A percentile compares a stretch with the other conserved stretches of the same genome.
phyloP scores from a whole-genome alignment of 2,888 invertebrate genomes.

The Diplolepis rosae region DNA sequence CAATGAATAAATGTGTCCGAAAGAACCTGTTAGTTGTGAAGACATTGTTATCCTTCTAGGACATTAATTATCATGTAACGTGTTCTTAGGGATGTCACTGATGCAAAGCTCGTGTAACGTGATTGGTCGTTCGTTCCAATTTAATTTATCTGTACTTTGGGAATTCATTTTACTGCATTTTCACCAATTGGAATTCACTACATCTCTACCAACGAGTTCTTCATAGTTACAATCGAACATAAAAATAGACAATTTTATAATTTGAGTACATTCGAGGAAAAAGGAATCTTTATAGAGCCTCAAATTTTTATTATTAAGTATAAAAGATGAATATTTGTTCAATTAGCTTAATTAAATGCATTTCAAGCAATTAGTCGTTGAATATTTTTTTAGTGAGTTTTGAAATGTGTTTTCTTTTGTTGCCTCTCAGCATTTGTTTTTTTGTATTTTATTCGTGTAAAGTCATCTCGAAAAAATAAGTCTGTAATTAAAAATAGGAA shows the following conservation, averaged over 20 bases:
- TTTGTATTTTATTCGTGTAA: too few relatives aligned
- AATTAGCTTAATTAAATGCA: too few relatives aligned
- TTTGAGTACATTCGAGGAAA: not conserved
- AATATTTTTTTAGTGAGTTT: not conserved
- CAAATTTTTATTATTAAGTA: not conserved
- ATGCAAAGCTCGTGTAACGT: slow-evolving; percentile 5
- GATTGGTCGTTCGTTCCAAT: slow-evolving; percentile 36
- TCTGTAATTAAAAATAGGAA: not conserved
- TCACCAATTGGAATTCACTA: not conserved
- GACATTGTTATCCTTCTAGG: slow-evolving; percentile 5
- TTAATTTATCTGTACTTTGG: slow-evolving; percentile 20
- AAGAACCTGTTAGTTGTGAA: too few relatives aligned
- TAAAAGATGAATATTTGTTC: too few relatives aligned
- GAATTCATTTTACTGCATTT: slow-evolving; percentile 38
- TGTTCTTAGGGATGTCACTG: too few relatives aligned
- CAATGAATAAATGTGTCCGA: too few relatives aligned
- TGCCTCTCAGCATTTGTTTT: not conserved
- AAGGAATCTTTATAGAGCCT: not conserved
- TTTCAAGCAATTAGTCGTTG: not conserved
- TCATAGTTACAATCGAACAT: too few relatives aligned
- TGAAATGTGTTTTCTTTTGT: not conserved
- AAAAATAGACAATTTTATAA: slow-evolving; percentile 11
- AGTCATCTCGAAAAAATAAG: slow-evolving; percentile 5
- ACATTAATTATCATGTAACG: slow-evolving; percentile 11
- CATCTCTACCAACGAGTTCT: not conserved